Evolutionary conservation across 1,140 invertebrate genomes (phyloP).

Genomic region (Dinoponera quadriceps): DNA sequence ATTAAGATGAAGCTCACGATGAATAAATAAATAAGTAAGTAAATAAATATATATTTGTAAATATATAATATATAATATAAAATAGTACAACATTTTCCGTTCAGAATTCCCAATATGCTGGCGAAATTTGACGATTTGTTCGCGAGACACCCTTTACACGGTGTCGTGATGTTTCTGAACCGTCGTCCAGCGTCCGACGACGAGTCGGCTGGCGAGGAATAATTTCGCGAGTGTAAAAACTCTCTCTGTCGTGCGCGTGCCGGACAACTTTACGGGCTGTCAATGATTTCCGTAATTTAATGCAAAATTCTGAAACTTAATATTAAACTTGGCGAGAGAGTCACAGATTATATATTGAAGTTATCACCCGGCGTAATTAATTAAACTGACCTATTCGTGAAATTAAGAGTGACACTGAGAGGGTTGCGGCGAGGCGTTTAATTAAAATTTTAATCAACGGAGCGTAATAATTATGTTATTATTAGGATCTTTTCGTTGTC

Average conservation of each 20-base stretch:
- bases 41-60: conserved; percentile 32
- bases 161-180: conserved; percentile 2
- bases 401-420: conserved; percentile 20
- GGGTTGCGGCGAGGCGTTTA: conserved; percentile 2
- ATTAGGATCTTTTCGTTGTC: background rate
- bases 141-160: no score
- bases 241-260: background rate
- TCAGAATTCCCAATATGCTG: no score
- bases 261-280: background rate
- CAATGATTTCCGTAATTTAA: no score
- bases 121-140: no score
- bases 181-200: background rate
- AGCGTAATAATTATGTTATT: background rate
- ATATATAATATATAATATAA: no score
- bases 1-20: conserved; percentile 26
- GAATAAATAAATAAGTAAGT: no score
- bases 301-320: conserved; percentile 28
- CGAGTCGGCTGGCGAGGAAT: background rate
- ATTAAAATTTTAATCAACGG: background rate
- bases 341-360: conserved; percentile 16
- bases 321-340: conserved; percentile 25
- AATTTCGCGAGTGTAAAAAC: conserved; percentile 36
- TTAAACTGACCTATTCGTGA: background rate
- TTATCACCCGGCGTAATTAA: conserved; percentile 16
- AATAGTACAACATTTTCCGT: no score